These are phyloP conservation scores for Perdix hodgsoniae DNA, from an alignment of 2,797 vertebrate genomes.

Conservation along the genomic window DNA sequence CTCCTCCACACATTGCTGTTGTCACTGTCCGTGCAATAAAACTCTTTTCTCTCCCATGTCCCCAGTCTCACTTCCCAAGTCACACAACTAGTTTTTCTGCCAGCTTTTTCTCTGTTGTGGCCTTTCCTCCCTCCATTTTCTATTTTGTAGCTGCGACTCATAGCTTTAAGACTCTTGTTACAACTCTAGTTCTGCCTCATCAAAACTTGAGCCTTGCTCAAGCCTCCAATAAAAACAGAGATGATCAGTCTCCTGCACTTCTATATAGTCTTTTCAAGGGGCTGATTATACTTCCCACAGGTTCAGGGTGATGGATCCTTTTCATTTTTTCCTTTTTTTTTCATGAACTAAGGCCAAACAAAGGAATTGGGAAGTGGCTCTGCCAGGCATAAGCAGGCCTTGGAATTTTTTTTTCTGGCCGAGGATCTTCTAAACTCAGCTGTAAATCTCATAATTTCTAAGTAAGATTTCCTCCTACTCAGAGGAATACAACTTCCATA, in stretches of 20 bases:
- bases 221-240: neutral
- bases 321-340: neutral
- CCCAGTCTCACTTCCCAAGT: neutral
- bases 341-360: neutral
- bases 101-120: neutral
- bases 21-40: neutral
- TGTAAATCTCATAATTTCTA: neutral
- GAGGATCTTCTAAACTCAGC: neutral
- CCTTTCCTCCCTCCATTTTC: neutral
- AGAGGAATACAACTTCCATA: neutral
- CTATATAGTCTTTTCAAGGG: neutral
- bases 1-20: neutral
- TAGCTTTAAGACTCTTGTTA: neutral
- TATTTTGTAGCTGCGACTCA: neutral
- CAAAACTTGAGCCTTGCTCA: neutral
- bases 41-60: neutral
- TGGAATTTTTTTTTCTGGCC: neutral
- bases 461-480: neutral
- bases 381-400: neutral
- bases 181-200: neutral
- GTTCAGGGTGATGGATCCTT: neutral
- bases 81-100: neutral
- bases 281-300: neutral
- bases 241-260: neutral
- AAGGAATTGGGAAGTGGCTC: neutral